Conservation (phyloP, 2,113 vertebrate genomes). For the Xiphophorus maculatus region DNA sequence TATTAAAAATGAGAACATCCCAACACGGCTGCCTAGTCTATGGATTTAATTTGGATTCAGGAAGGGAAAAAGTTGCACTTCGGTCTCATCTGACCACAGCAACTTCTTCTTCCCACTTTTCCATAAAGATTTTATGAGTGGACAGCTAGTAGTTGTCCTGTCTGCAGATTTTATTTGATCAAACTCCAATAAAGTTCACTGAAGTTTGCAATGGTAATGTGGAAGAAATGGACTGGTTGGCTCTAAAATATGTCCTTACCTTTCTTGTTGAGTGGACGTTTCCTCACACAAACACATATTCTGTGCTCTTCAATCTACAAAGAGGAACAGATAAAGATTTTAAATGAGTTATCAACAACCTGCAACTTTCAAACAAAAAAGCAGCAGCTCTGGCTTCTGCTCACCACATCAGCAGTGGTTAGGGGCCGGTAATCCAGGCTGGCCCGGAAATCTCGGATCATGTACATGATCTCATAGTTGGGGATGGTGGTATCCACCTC, state of each 20-base stretch:
- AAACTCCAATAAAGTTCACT: no score
- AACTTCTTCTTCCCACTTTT: no score
- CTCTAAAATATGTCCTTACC: conserved; percentile 71
- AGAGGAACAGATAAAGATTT: conserved; percentile 15
- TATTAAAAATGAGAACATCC: neutral
- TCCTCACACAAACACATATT: conserved; percentile 98
- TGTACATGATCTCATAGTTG: conserved; percentile 98
- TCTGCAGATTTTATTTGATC: no score
- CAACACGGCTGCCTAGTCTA: no score
- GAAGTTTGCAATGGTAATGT: no score
- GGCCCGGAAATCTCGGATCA: conserved; percentile 97
- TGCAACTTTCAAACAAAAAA: neutral
- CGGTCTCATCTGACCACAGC: no score
- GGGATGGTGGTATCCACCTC: conserved; percentile 96
- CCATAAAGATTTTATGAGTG: no score
- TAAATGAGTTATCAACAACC: neutral
- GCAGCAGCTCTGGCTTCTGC: conserved; percentile 40
- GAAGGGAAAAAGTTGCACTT: no score
- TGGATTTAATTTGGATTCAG: no score
- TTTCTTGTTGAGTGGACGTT: conserved; percentile 98
- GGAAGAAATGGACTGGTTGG: no score
- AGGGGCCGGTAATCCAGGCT: conserved; percentile 96
- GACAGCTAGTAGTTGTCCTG: no score
- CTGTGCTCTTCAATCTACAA: conserved; percentile 96
- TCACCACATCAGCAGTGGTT: conserved; percentile 93